Conservation (phyloP, 2,888 invertebrate genomes). For the Drosophila helvetica region DNA sequence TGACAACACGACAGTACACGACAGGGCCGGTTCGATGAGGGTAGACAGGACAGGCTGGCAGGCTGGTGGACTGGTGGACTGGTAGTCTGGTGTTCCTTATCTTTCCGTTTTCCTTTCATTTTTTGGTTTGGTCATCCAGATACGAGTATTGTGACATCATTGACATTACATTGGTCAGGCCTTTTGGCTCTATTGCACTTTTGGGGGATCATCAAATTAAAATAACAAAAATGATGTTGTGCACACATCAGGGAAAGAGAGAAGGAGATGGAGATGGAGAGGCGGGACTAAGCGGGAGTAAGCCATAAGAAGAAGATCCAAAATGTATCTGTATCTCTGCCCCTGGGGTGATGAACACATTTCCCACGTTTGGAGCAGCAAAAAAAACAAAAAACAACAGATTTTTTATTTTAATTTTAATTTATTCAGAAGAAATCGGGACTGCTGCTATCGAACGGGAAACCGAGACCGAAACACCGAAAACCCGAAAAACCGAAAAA, state of each 20-base stretch:
- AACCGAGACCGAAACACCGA: slow-evolving; percentile 54
- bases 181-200: slow-evolving; percentile 49
- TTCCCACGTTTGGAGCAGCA: slow-evolving; percentile 74
- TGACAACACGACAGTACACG: slow-evolving; percentile 32
- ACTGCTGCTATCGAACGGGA: slow-evolving; percentile 71
- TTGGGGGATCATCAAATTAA: slow-evolving; percentile 69
- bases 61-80: background rate
- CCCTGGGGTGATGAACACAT: slow-evolving; percentile 65
- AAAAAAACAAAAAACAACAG: slow-evolving; percentile 26
- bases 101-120: background rate
- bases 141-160: slow-evolving; percentile 41
- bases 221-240: slow-evolving; percentile 64
- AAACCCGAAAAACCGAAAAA: slow-evolving; percentile 49
- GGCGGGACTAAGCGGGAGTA: slow-evolving; percentile 31
- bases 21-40: slow-evolving; percentile 29
- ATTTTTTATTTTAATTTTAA: slow-evolving; percentile 65
- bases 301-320: slow-evolving; percentile 19
- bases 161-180: slow-evolving; percentile 49
- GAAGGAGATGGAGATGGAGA: background rate
- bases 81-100: background rate
- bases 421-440: slow-evolving; percentile 81
- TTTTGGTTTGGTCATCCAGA: slow-evolving; percentile 1
- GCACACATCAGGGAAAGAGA: slow-evolving; percentile 56
- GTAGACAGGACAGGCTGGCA: slow-evolving; percentile 26
- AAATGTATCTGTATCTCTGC: slow-evolving; percentile 26